A percentile compares a stretch with the other conserved stretches of the same genome.
These are phyloP conservation scores for Trachelus tabidus DNA, from an alignment of 2,888 invertebrate species.

Conservation along the genomic window DNA sequence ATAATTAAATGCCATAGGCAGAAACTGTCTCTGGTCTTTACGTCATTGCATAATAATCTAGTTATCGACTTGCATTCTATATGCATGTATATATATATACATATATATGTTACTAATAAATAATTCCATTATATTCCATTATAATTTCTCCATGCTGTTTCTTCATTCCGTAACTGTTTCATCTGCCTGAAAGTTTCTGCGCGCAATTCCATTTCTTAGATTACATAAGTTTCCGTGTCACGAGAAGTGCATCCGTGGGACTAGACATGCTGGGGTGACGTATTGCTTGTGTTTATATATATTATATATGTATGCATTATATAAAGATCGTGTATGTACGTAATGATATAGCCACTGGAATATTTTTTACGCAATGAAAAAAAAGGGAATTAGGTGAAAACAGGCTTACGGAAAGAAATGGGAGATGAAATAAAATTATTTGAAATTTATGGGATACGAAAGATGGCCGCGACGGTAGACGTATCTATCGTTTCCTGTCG, in stretches of 20 bases:
- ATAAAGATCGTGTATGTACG: too few relatives aligned
- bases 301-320: too few relatives aligned
- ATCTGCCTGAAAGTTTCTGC: background rate
- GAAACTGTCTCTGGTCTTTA: background rate
- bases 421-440: background rate
- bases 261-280: background rate
- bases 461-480: background rate
- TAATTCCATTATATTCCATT: background rate
- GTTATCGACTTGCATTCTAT: background rate
- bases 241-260: background rate
- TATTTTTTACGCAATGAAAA: background rate
- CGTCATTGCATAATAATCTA: background rate
- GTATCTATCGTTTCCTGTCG: background rate
- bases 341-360: too few relatives aligned
- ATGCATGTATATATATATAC: background rate
- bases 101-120: background rate
- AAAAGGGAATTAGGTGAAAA: background rate
- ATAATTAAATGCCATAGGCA: background rate
- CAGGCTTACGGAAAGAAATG: background rate
- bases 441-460: background rate
- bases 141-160: background rate
- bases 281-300: too few relatives aligned
- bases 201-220: conserved; percentile 4
- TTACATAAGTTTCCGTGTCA: background rate
- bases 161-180: background rate